Base-by-base conservation (phyloP, 1,140 invertebrate species). In the Eulimnadia texana region DNA sequence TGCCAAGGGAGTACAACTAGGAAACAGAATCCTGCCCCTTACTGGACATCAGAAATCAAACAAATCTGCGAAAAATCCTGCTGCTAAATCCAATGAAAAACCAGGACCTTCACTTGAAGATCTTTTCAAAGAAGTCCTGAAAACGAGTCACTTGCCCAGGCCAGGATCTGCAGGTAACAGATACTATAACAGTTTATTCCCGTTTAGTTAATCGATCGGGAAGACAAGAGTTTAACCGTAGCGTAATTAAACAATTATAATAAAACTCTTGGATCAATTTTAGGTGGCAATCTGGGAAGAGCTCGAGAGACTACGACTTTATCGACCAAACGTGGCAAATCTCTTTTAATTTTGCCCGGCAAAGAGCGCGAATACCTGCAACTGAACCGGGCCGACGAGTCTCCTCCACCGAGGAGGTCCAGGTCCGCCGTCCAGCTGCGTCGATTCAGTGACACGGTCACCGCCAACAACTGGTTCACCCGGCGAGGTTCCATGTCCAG, bases 1-100 rank as follows among this genome's bases (percentile, higher is more conserved):
- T 22, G 55, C 57, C 19, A 50, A 63, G 53, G 49, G 29, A 20
- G 56, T 62, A 16, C 28, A 63, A 19, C 27, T 52, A 22, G 62
- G 42, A 19, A 42, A 47, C 56, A n/a, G 54, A 19, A 56, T 60
- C 33, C 3, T 60, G 42, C 28, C n/a, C n/a, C n/a, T n/a, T 24
- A 6, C 19, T 9, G n/a, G 16, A 23, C 19, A 50, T 24, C 51
- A 10, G 52, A 24, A 27, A 23, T 22, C 28, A 23, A 23, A 50
- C 3, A 58, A 29, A 61, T 19, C 50, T n/a, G 50, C 11, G 9
- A 27, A 61, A 25, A 61, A 20, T 25, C 23, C 20, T 53, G 20
- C 49, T 25, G 19, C 10, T 24, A 24, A 47, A 50, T 50, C 50
- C 19, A 27, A 25, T 16, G 50, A 61, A 16, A 24, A 27, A 24